phyloP scores from a whole-genome alignment of 2,797 vertebrate species.

The Tragelaphus eurycerus region DNA sequence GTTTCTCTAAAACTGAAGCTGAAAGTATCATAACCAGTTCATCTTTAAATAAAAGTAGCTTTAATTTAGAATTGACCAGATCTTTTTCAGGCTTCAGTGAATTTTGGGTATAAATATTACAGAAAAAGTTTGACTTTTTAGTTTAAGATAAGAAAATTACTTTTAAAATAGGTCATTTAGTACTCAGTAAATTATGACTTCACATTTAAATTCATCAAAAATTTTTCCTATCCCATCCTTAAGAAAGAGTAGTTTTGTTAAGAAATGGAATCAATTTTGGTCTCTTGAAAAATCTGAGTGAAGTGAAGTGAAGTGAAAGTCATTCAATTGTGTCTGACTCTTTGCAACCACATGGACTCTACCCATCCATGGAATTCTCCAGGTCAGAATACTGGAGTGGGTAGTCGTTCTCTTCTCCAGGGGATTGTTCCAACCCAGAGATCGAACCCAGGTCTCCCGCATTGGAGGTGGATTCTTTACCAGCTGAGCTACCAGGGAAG shows the following conservation, averaged over 20 bases:
- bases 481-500: not conserved
- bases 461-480: not conserved
- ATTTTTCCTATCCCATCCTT: not conserved
- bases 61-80: not conserved
- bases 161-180: not conserved
- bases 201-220: not conserved
- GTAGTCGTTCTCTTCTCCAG: not conserved
- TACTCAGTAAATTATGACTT: not conserved
- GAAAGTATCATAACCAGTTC: not conserved
- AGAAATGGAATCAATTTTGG: slow-evolving; percentile 41
- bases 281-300: not conserved
- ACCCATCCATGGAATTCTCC: not conserved
- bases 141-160: not conserved
- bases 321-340: not conserved
- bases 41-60: not conserved
- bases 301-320: not conserved
- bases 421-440: not conserved
- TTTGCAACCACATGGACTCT: not conserved
- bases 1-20: not conserved
- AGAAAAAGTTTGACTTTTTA: not conserved
- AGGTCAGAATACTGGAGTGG: not conserved
- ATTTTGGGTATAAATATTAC: not conserved
- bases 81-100: not conserved
- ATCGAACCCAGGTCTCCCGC: rapidly evolving
- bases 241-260: not conserved